A percentile compares a stretch with the other conserved stretches of the same genome.
Conservation (phyloP, 2,797 vertebrate species). For the Enteromius radiatus region DNA sequence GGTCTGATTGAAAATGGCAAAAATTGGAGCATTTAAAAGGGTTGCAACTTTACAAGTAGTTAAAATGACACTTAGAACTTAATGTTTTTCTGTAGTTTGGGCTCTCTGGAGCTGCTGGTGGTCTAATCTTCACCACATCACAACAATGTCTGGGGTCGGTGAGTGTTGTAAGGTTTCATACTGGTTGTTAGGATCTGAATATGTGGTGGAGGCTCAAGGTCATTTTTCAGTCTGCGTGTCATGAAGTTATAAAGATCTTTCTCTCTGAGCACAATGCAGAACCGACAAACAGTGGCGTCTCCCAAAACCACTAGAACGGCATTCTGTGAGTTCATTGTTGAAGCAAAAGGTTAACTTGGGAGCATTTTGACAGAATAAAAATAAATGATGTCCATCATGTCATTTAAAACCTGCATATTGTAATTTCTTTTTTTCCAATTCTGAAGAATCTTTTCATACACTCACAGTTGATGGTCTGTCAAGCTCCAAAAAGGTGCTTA, state of each 20-base stretch:
- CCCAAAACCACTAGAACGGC: conserved; percentile 20
- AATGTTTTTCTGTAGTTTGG: background rate
- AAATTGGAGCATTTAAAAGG: background rate
- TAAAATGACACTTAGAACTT: background rate
- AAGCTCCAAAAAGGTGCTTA: background rate
- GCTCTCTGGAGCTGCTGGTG: conserved; percentile 2
- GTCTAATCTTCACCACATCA: conserved; percentile 1
- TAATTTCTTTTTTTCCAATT: background rate
- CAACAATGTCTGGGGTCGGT: conserved; percentile 16
- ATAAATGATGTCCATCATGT: background rate
- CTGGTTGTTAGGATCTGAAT: conserved; percentile 36
- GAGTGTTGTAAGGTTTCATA: conserved; percentile 21
- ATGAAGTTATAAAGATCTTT: conserved; percentile 42
- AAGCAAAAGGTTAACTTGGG: background rate
- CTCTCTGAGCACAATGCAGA: conserved; percentile 24
- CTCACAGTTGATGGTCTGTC: background rate
- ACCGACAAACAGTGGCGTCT: conserved; percentile 26
- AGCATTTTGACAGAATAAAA: background rate
- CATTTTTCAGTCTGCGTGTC: conserved; percentile 48
- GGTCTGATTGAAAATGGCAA: background rate
- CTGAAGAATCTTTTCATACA: background rate
- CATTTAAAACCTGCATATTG: background rate
- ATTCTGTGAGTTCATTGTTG: conserved; percentile 15
- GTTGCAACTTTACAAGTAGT: background rate
- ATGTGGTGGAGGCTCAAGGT: conserved; percentile 44